phyloP scores from a whole-genome alignment of 2,797 vertebrate genomes.

The Myotis planiceps region DNA sequence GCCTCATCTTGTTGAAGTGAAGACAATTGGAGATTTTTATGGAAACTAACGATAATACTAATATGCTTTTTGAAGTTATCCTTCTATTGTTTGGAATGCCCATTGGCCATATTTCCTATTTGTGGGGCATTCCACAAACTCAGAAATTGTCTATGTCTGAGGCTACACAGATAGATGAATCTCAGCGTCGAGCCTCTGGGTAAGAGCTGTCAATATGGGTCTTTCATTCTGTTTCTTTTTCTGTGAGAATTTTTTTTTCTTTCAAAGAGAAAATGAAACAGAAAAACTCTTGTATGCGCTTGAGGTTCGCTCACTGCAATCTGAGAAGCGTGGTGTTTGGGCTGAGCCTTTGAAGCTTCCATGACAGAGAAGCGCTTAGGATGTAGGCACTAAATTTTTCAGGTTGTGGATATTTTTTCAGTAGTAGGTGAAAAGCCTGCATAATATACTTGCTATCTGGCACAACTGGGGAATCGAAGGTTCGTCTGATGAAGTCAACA shows the following conservation, averaged over 20 bases:
- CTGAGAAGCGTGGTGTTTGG: constrained; percentile 70
- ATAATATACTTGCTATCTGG: not conserved
- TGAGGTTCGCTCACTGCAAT: constrained; percentile 69
- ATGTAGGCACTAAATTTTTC: constrained; percentile 60
- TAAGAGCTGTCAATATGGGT: constrained; percentile 44
- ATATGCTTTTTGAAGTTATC: not conserved
- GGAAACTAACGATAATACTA: not conserved
- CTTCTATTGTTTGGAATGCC: not conserved
- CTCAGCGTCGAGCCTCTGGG: not conserved
- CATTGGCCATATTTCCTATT: not conserved
- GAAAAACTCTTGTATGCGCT: constrained; percentile 68
- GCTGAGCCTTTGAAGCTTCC: constrained; percentile 68
- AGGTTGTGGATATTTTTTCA: constrained; percentile 68
- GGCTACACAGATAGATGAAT: not conserved
- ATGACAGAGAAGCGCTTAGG: constrained; percentile 61
- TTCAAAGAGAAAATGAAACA: constrained; percentile 74
- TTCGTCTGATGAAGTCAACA: not conserved
- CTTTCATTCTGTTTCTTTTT: constrained; percentile 71
- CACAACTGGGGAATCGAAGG: not conserved
- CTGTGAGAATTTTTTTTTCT: constrained; percentile 46
- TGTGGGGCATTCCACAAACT: not conserved
- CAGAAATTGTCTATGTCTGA: not conserved
- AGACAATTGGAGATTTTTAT: constrained; percentile 14
- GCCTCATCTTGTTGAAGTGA: not conserved
- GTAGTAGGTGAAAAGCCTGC: constrained; percentile 42